phyloP scores from a whole-genome alignment of 2,797 vertebrate genomes.

The Knipowitschia caucasica region DNA sequence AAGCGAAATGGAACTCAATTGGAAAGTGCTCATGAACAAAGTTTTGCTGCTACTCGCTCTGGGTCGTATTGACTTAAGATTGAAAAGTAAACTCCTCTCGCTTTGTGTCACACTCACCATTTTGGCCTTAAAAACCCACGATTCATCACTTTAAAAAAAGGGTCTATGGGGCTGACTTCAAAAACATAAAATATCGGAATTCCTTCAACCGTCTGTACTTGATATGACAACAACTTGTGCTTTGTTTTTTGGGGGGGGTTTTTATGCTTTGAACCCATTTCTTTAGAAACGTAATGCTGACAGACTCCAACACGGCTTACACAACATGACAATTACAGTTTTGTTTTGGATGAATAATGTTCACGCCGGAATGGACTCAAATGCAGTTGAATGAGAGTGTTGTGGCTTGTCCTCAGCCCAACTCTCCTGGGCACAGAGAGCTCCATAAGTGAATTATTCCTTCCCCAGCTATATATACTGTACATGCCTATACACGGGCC shows the following conservation, averaged over 20 bases:
- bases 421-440: background rate
- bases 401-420: background rate
- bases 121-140: too few species aligned
- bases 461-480: background rate
- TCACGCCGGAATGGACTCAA: background rate
- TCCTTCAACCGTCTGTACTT: too few species aligned
- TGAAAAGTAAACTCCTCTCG: too few species aligned
- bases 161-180: too few species aligned
- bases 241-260: too few species aligned
- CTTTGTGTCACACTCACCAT: too few species aligned
- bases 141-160: too few species aligned
- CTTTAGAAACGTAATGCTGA: background rate
- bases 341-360: background rate
- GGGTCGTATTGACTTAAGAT: too few species aligned
- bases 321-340: background rate
- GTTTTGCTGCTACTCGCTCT: too few species aligned
- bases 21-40: too few species aligned
- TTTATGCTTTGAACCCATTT: background rate
- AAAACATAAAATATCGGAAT: too few species aligned
- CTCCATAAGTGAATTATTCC: background rate
- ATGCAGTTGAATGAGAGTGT: background rate
- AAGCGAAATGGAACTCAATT: too few species aligned
- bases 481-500: constrained; percentile 3
- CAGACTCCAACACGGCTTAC: background rate
- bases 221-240: background rate